These are phyloP conservation scores for Sebastes iracundus DNA, from an alignment of 2,797 vertebrate species.

Conservation along the genomic window DNA sequence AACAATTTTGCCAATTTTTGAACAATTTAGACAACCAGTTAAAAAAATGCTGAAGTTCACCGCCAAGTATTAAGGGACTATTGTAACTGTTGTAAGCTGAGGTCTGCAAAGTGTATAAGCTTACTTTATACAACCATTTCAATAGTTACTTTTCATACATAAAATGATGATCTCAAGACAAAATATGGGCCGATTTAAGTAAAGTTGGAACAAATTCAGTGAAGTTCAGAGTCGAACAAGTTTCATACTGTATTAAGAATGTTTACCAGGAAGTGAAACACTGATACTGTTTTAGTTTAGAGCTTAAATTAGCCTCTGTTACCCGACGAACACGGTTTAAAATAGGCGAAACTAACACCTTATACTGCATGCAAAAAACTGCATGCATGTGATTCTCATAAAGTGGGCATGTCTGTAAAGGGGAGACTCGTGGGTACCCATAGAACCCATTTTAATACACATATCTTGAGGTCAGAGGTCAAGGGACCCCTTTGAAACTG, in stretches of 20 bases:
- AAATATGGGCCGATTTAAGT: neutral
- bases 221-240: neutral
- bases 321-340: too few species aligned
- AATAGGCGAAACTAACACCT: too few species aligned
- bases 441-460: too few species aligned
- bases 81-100: neutral
- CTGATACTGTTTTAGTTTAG: neutral
- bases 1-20: neutral
- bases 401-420: too few species aligned
- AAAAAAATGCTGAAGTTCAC: neutral
- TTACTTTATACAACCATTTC: neutral
- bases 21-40: neutral
- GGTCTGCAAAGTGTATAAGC: neutral
- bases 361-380: too few species aligned
- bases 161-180: neutral
- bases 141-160: neutral
- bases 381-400: too few species aligned
- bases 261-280: neutral
- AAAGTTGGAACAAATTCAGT: neutral
- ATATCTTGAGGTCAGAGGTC: too few species aligned
- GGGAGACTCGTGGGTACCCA: too few species aligned
- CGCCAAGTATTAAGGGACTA: neutral
- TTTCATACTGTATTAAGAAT: neutral
- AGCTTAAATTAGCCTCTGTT: neutral
- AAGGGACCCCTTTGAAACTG: too few species aligned